Base-by-base conservation (phyloP, 2,888 invertebrate genomes). In the Drosophila testacea region DNA sequence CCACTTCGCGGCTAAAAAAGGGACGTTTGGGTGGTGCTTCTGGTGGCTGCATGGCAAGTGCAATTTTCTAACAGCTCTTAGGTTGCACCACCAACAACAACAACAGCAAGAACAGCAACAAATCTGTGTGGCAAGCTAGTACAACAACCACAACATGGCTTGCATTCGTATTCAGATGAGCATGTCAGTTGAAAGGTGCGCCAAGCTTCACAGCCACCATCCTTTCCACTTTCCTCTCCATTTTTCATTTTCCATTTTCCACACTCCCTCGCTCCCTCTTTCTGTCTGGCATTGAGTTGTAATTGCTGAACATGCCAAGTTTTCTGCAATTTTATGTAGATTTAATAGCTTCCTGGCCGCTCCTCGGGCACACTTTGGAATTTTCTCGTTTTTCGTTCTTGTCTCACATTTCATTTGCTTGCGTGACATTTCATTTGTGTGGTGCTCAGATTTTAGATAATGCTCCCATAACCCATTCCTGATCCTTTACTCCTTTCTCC, bases 261-360 rank as follows among this genome's bases (percentile, higher is more conserved):
- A 6, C 6, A 16, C 0, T 0, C 6, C 10, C 5, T 34, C 6
- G 3, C 1, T 9, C 1, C 34, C 1, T 7, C 9, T 10, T 3
- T 6, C 6, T 7, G 22, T 57, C 41, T 62, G 66, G 56, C 83
- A 82, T 74, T 78, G 76, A 70, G 81, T 69, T 81, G 88, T 86
- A 86, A 86, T 86, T 86, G 86, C 89, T 89, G 71, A 78, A 83
- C 88, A 88, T 89, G 86, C 86, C 86, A 86, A 78, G 86, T 80
- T 85, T 78, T 88, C 62, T 79, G 67, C 79, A 81, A 87, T 85
- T 89, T 86, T 86, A 89, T 86, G 89, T 79, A 87, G 88, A 86
- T 86, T 86, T 86, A 89, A 86, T 86, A 89, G 85, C 80, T 86
- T 86, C 88, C 85, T 78, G 77, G 50, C 69, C 69, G 74, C 88